Base-by-base conservation (phyloP, 2,797 vertebrate species). In the Onychomys torridus region DNA sequence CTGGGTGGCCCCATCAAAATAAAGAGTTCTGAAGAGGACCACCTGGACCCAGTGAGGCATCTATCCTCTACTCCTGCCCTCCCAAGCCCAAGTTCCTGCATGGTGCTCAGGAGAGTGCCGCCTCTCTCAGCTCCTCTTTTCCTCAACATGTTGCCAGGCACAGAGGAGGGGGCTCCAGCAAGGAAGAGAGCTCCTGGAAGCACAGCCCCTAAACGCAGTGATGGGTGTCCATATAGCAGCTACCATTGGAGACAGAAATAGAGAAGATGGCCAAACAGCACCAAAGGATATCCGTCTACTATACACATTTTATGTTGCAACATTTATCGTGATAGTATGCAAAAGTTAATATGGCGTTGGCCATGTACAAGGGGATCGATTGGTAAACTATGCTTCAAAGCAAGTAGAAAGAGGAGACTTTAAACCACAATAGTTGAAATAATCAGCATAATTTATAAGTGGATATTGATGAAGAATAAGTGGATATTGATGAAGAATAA, bases 241-340 rank as follows among this genome's bases (percentile, higher is more conserved):
- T 0, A 5, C 1, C 14, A 0, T 0, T 14, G 89, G 46, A 57
- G 43, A 34, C 2, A 2, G 32, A 57, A 3, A 8, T 5, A 14
- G 0, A 17, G 88, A 34, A 55, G 63, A 27, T 2, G 32, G 27
- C 19, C 14, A 21, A 40, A 27, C 25, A 40, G 12, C 40, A 34
- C 43, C 17, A 8, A 19, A 13, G 3, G 37, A 14, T 17, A 11
- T 23, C 4, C 9, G 6, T 52, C n/a, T 57, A 6, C 29, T 12
- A 3, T 3, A 13, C 8, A 0, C 32, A 34, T 65, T 59, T 71
- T 29, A 46, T 57, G 46, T 23, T 21, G 73, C 17, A 13, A 29
- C 1, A 5, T 5, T 7, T 16, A 40, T 27, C 1, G 57, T 8
- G 63, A n/a, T 49, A 63, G 32, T 1, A 46, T 0, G 12, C 9